Percentiles rank a stretch among this genome's conserved stretches.
Evolutionary conservation across 2,113 vertebrate genomes (phyloP).

Genomic region (Clupea harengus): DNA sequence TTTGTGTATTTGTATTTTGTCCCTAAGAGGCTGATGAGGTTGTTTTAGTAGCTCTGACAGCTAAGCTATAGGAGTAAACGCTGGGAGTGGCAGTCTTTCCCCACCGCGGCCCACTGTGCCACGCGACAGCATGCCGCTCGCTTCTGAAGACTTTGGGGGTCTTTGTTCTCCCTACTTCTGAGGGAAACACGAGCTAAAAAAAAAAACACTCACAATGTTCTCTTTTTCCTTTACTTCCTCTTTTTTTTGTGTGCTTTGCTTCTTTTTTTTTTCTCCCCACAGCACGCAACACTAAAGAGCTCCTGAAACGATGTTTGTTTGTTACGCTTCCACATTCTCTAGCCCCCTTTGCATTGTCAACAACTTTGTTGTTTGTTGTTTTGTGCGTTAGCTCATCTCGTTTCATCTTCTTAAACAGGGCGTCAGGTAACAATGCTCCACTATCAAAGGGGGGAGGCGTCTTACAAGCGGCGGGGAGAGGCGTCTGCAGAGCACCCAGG

Average conservation of each 20-base stretch:
- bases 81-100: slow-evolving; percentile 34
- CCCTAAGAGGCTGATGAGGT: slow-evolving; percentile 19
- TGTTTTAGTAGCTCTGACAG: slow-evolving; percentile 29
- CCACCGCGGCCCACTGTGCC: slow-evolving; percentile 30
- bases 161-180: slow-evolving; percentile 50
- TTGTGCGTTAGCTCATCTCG: slow-evolving; percentile 45
- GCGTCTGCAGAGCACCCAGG: slow-evolving; percentile 16
- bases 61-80: slow-evolving; percentile 33
- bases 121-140: slow-evolving; percentile 25
- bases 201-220: slow-evolving; percentile 20
- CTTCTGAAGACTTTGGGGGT: slow-evolving; percentile 35
- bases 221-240: slow-evolving; percentile 18
- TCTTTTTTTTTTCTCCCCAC: background rate
- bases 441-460: slow-evolving; percentile 55
- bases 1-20: background rate
- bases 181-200: slow-evolving; percentile 30
- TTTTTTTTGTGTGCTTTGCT: background rate
- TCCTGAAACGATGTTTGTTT: slow-evolving; percentile 50
- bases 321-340: slow-evolving; percentile 34
- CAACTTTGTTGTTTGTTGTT: slow-evolving; percentile 53
- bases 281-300: slow-evolving; percentile 50
- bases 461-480: slow-evolving; percentile 43
- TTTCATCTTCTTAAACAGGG: slow-evolving; percentile 55
- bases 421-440: slow-evolving; percentile 44
- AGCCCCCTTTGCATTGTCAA: slow-evolving; percentile 46